Evolutionary conservation across 2,113 vertebrate genomes (phyloP).

Genomic region (Meriones unguiculatus): DNA sequence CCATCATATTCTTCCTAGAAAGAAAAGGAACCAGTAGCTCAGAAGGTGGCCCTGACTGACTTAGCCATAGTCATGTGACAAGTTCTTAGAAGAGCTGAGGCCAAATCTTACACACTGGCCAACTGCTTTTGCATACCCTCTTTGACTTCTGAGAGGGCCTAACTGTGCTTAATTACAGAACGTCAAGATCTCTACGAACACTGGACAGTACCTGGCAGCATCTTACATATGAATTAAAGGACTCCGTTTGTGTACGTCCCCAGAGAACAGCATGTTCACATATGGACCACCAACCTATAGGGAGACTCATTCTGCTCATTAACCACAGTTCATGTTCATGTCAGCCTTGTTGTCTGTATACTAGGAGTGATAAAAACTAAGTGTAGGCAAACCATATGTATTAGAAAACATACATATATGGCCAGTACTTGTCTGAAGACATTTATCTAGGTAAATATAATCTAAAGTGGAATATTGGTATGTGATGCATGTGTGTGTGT

Average conservation of each 20-base stretch:
- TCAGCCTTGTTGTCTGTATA: neutral
- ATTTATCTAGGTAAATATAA: neutral
- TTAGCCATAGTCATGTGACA: neutral
- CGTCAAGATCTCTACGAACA: neutral
- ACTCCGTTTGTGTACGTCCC: neutral
- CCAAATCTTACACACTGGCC: neutral
- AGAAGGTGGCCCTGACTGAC: neutral
- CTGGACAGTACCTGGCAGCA: neutral
- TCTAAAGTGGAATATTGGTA: neutral
- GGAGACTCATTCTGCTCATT: neutral
- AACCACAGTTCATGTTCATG: neutral
- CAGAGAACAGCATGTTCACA: neutral
- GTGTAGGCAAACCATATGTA: neutral
- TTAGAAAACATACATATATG: neutral
- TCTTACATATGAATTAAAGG: neutral
- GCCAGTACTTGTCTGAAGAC: neutral
- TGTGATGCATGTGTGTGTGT: neutral
- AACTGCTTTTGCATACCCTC: accelerated
- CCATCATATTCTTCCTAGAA: neutral
- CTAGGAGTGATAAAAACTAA: neutral
- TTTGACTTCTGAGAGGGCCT: neutral
- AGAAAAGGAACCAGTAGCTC: neutral
- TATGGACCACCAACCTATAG: neutral
- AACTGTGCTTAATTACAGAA: neutral
- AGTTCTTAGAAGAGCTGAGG: neutral